Percentiles rank a stretch among this genome's conserved stretches.
Evolutionary conservation across 2,888 invertebrate genomes (phyloP).

Genomic region (Anticlea derivata): DNA sequence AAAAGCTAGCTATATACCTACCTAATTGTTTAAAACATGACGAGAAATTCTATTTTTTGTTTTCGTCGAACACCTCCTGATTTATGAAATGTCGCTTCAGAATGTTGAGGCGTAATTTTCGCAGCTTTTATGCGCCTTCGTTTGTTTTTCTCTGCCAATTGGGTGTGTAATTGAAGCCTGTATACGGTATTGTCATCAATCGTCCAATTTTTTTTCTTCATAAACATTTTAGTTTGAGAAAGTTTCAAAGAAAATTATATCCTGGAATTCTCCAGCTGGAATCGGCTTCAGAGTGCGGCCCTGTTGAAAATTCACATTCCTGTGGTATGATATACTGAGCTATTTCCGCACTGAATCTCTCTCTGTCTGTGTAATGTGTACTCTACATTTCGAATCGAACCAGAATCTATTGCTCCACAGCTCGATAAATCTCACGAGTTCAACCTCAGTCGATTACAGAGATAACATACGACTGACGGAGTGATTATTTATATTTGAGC

Average conservation of each 20-base stretch:
- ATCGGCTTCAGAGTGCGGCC: slow-evolving; percentile 51
- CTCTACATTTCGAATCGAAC: slow-evolving; percentile 15
- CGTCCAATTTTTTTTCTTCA: not conserved
- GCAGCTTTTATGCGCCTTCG: slow-evolving; percentile 19
- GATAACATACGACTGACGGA: not conserved
- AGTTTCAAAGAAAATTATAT: slow-evolving; percentile 6
- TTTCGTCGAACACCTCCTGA: slow-evolving; percentile 56
- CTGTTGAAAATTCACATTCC: slow-evolving; percentile 62
- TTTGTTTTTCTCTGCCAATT: slow-evolving; percentile 6
- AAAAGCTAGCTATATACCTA: slow-evolving; percentile 57
- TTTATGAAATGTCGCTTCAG: slow-evolving; percentile 61
- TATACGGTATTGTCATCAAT: not conserved
- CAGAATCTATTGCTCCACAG: slow-evolving; percentile 5
- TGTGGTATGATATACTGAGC: slow-evolving; percentile 72
- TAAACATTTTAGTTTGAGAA: not conserved
- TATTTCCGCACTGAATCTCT: slow-evolving; percentile 63
- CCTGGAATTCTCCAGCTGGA: slow-evolving; percentile 61
- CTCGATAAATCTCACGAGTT: slow-evolving; percentile 4
- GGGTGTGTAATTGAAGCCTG: not conserved
- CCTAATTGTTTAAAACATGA: slow-evolving; percentile 51
- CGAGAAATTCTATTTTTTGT: slow-evolving; percentile 62
- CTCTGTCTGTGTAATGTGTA: slow-evolving; percentile 30
- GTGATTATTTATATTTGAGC: slow-evolving; percentile 1
- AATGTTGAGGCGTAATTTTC: slow-evolving; percentile 15
- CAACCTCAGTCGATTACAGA: slow-evolving; percentile 1